These are phyloP conservation scores for Drosophila asahinai DNA, from an alignment of 1,140 invertebrate species.

Conservation along the genomic window DNA sequence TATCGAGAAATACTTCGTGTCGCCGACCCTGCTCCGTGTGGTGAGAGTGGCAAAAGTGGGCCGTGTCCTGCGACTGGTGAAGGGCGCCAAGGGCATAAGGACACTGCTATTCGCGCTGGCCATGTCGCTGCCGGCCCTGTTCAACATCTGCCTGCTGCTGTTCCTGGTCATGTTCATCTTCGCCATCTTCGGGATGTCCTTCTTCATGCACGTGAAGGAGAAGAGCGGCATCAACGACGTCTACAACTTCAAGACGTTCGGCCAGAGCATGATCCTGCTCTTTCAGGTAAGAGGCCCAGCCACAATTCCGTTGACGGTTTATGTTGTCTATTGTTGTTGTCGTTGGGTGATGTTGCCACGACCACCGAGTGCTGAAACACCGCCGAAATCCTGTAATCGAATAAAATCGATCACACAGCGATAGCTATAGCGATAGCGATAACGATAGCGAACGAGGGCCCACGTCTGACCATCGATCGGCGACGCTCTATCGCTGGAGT, in stretches of 20 bases:
- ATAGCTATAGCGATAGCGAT: constrained; percentile 5
- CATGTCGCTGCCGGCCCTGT: constrained; percentile 98
- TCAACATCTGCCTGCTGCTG: constrained; percentile 99
- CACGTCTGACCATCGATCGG: constrained; percentile 28
- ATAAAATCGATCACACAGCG: constrained; percentile 2
- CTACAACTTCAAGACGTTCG: constrained; percentile 99
- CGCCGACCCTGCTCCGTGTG: constrained; percentile 97
- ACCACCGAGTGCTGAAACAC: constrained; percentile 17
- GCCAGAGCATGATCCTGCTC: constrained; percentile 98
- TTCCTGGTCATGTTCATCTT: constrained; percentile 99
- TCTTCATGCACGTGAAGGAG: constrained; percentile 99
- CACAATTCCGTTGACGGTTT: constrained; percentile 84
- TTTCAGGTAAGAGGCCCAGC: constrained; percentile 91
- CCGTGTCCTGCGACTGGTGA: constrained; percentile 97
- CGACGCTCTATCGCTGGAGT: constrained; percentile 48
- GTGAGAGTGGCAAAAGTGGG: constrained; percentile 99
- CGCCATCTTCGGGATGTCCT: constrained; percentile 99
- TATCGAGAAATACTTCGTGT: constrained; percentile 99
- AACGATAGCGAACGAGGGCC: constrained; percentile 10
- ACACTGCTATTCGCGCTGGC: constrained; percentile 98
- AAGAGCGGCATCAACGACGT: constrained; percentile 97
- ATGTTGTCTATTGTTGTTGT: constrained; percentile 85
- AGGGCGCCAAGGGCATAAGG: constrained; percentile 98
- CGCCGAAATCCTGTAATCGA: background rate
- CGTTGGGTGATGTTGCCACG: constrained; percentile 85